Conservation (phyloP, 2,797 vertebrate genomes). For the Antrozous pallidus region DNA sequence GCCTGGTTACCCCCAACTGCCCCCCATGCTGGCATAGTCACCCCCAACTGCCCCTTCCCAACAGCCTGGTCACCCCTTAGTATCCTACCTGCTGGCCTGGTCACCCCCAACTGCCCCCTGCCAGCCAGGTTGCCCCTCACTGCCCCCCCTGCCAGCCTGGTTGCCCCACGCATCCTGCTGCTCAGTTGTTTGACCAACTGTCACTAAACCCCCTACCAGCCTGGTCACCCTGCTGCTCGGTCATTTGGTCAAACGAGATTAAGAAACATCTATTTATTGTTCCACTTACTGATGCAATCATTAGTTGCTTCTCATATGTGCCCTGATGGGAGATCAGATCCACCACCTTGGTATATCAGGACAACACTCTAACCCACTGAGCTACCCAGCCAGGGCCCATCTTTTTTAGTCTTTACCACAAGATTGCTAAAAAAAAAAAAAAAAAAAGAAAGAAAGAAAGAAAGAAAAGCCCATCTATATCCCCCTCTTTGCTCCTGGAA, state of each 20-base stretch:
- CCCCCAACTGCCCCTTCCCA: too few relatives aligned
- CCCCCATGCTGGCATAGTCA: too few relatives aligned
- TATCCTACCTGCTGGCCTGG: too few relatives aligned
- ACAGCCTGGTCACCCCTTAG: too few relatives aligned
- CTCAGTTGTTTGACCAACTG: too few relatives aligned
- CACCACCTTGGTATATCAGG: neutral
- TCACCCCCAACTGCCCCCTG: too few relatives aligned
- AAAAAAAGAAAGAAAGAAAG: neutral
- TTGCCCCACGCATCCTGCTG: too few relatives aligned
- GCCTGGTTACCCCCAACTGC: too few relatives aligned
- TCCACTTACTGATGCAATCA: neutral
- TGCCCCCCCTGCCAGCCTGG: too few relatives aligned
- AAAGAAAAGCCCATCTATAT: neutral
- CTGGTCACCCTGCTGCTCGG: too few relatives aligned
- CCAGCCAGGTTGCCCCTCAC: too few relatives aligned
- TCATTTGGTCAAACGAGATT: neutral
- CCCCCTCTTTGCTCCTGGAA: neutral
- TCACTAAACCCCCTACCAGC: too few relatives aligned
- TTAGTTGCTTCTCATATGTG: neutral
- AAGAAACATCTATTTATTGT: neutral
- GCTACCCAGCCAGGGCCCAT: neutral
- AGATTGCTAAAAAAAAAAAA: neutral
- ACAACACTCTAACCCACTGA: neutral
- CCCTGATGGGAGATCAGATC: neutral
- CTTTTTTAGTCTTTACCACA: neutral